Evolutionary conservation across 2,113 vertebrate species (phyloP).

Genomic region (Phrynocephalus versicolor): DNA sequence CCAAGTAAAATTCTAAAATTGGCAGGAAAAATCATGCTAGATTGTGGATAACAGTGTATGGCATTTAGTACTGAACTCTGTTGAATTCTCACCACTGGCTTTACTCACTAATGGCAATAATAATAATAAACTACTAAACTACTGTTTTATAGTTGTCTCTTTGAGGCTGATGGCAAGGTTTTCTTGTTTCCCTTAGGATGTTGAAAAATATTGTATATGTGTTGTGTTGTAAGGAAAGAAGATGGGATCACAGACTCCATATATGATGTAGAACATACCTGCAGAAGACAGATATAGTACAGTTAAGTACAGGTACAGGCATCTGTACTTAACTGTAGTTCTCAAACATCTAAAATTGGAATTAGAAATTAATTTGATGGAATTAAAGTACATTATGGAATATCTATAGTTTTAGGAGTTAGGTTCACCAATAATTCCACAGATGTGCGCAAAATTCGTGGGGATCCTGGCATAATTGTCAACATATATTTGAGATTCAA

Average conservation of each 20-base stretch:
- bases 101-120: conserved; percentile 28
- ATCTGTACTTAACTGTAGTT: background rate
- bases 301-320: background rate
- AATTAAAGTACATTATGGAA: background rate
- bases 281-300: background rate
- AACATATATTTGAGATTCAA: background rate
- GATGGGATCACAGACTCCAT: background rate
- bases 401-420: background rate
- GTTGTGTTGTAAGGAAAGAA: background rate
- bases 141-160: background rate
- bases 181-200: background rate
- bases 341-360: background rate
- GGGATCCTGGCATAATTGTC: background rate
- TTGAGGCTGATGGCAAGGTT: background rate
- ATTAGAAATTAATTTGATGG: too few species aligned
- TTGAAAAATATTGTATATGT: background rate
- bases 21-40: background rate
- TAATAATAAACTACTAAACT: conserved; percentile 17
- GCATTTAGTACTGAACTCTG: conserved; percentile 16
- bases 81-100: conserved; percentile 23
- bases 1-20: conserved; percentile 13
- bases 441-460: background rate
- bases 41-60: background rate
- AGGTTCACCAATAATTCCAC: background rate
- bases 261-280: background rate